Evolutionary conservation across 2,113 vertebrate genomes (phyloP).

Genomic region (Trematocara marginatum): DNA sequence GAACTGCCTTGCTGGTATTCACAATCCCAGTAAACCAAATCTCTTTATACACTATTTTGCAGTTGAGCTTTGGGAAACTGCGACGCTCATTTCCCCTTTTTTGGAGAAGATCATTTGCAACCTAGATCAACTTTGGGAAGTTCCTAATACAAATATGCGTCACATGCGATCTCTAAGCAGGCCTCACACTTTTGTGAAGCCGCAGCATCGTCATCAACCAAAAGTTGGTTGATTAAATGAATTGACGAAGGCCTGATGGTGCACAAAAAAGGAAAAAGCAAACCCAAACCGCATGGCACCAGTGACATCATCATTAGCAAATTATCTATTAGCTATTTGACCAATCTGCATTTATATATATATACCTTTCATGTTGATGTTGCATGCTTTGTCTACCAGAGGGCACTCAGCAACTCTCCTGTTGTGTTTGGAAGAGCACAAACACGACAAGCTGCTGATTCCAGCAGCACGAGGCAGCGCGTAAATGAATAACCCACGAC

Average conservation of each 20-base stretch:
- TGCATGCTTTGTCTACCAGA: neutral
- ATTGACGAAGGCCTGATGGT: accelerated
- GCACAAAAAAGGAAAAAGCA: neutral
- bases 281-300: neutral
- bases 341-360: neutral
- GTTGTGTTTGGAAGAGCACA: neutral
- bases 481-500: neutral
- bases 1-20: neutral
- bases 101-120: neutral
- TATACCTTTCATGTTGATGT: neutral
- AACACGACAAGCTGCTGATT: neutral
- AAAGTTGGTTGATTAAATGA: neutral
- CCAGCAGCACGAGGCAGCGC: neutral
- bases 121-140: neutral
- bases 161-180: neutral
- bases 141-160: accelerated
- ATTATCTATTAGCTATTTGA: neutral
- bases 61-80: neutral
- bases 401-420: neutral
- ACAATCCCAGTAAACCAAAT: neutral
- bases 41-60: neutral
- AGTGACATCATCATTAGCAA: neutral
- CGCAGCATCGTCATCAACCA: neutral
- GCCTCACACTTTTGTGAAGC: neutral
- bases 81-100: neutral